Evolutionary conservation across 2,113 vertebrate genomes (phyloP), one percentile per base, ranked within the genome.

Genomic region (Heteronetta atricapilla): DNA sequence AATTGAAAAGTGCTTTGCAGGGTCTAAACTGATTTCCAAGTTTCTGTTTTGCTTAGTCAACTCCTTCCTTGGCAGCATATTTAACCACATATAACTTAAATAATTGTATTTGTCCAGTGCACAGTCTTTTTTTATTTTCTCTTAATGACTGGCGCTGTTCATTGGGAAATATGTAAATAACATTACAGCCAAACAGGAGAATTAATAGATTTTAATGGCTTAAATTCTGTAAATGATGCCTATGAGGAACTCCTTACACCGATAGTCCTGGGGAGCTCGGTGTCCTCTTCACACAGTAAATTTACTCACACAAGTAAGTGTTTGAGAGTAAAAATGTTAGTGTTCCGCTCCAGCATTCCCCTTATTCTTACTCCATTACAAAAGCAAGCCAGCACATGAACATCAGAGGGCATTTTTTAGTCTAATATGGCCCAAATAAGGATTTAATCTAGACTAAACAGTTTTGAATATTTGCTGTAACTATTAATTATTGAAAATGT

Each of bases 381-480:
- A 94, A 89, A 70, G 26, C 23, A 90, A 63, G 42, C 23, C 48
- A 88, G 34, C 38, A 58, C 26, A 59, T 64, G 68, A 74, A 66
- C 23, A 91, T 26, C 52, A 63, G 50, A 89, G 50, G 38, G 52
- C 56, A 52, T 93, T 93, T 96, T 67, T 93, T 67, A 52, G 80
- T 75, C 50, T 44, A 73, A 6, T 53, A 50, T 22, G 42, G 81
- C 76, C 38, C 74, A 84, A 95, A 89, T 23, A 93, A 90, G 86
- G 70, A 89, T 85, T 93, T 88, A 52, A 82, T 82, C 25, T 90
- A 95, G 92, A 96, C 83, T 86, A 89, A 86, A 90, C 36, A 48
- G 44, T 29, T 95, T 75, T 86, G 80, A 60, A 16, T 69, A 72
- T 70, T 94, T 95, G n/a, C 34, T 85, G 56, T 33, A 73, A 58